These are phyloP conservation scores for Magallana angulata DNA, from an alignment of 1,140 invertebrate species.

Conservation along the genomic window DNA sequence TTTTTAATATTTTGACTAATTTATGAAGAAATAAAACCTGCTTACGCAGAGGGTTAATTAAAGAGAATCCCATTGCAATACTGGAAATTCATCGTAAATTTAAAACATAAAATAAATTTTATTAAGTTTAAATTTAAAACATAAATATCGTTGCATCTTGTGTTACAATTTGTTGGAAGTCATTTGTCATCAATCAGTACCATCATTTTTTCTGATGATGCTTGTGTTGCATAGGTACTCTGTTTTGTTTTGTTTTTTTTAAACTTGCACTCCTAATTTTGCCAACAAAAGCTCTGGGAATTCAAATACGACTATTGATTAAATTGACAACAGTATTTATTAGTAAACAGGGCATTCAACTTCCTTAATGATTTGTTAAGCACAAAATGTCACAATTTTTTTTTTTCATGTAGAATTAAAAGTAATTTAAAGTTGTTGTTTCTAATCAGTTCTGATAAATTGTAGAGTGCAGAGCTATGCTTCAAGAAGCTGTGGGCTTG, in stretches of 20 bases:
- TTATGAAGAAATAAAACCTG: slow-evolving; percentile 10
- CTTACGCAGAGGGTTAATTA: slow-evolving; percentile 8
- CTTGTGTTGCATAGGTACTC: slow-evolving; percentile 9
- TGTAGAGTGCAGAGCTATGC: slow-evolving; percentile 46
- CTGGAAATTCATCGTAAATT: slow-evolving; percentile 16
- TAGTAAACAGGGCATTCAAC: slow-evolving; percentile 15
- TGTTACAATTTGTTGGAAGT: slow-evolving; percentile 16
- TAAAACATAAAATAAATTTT: slow-evolving; percentile 12
- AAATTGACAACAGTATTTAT: slow-evolving; percentile 16
- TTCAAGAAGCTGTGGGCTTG: slow-evolving; percentile 16
- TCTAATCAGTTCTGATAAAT: slow-evolving; percentile 15
- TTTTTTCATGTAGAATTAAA: slow-evolving; percentile 12
- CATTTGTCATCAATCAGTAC: slow-evolving; percentile 9
- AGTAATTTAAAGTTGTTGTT: slow-evolving; percentile 10
- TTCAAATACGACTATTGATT: slow-evolving; percentile 11
- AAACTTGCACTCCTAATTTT: slow-evolving; percentile 3
- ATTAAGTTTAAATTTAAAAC: slow-evolving; percentile 18
- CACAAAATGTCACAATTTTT: slow-evolving; percentile 16
- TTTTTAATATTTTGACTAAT: slow-evolving; percentile 17
- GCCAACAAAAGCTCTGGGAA: slow-evolving; percentile 4
- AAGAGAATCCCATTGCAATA: slow-evolving; percentile 15
- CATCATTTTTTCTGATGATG: slow-evolving; percentile 16
- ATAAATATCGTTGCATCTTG: slow-evolving; percentile 16
- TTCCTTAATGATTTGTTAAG: slow-evolving; percentile 10
- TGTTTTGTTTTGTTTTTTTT: slow-evolving; percentile 1